Base-by-base conservation (phyloP, 2,888 invertebrate genomes). In the Meghimatium bilineatum region DNA sequence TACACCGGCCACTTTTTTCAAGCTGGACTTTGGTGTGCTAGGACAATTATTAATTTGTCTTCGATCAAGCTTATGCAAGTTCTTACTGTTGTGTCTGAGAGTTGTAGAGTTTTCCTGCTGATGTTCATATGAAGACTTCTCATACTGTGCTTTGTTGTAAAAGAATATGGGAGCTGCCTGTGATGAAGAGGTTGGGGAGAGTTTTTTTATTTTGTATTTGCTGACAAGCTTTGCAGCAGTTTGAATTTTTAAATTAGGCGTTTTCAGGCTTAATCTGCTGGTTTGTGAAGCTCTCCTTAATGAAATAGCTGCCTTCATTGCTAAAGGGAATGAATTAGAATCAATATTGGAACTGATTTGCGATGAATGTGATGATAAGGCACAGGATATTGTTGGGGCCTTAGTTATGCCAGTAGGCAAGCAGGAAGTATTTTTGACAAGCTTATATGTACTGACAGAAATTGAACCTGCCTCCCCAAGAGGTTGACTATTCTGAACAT, bases 131-230 rank as follows among this genome's bases (percentile, higher is more conserved):
- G 75, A 23, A 23, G 60, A 67, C 34, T 80, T 52, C 52, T 8
- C 26, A 2, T 2, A 52, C 38, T 71, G n/a, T 32, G 32, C 10
- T 20, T 60, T 56, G 75, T 20, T 29, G 26, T 44, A 26, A 66
- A 52, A 71, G 2, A 71, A 71, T 38, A 0, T 20, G 34, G 80
- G 84, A 20, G 72, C 38, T 17, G 52, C 36, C n/a, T 75, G 80
- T n/a, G 71, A 44, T 34, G 49, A 26, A 29, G 80, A 75, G 0
- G 80, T 84, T 32, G 84, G 84, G n/a, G 84, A 82, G 8, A 86
- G 69, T 71, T 79, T 84, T 56, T 83, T 84, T 20, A 88, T 52
- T 75, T 87, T 88, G 69, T 88, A 88, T 36, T 88, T 88, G 34
- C 84, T 84, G 17, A 88, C 85, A 38, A 87, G 67, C 34, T 86